Evolutionary conservation across 2,888 invertebrate genomes (phyloP).

Genomic region (Scaptomyza caliginosa): DNA sequence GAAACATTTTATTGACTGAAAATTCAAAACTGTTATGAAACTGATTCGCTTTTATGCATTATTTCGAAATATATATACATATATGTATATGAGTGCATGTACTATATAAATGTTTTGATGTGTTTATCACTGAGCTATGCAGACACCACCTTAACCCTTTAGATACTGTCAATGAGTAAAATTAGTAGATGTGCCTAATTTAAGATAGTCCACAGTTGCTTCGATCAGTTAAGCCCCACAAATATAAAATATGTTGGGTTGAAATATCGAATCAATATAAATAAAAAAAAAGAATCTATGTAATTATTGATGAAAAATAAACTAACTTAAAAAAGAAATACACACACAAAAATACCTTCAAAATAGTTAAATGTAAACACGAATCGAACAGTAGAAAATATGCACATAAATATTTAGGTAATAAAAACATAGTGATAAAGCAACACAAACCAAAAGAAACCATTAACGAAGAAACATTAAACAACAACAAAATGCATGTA

Average conservation of each 20-base stretch:
- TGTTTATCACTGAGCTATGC: constrained; percentile 8
- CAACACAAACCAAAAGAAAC: constrained; percentile 47
- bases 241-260: constrained; percentile 24
- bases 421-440: constrained; percentile 57
- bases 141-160: constrained; percentile 2
- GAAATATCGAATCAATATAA: constrained; percentile 28
- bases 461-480: constrained; percentile 4
- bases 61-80: constrained; percentile 5
- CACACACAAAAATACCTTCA: constrained; percentile 32
- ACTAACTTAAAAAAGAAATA: background rate
- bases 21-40: constrained; percentile 20
- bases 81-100: background rate
- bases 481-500: constrained; percentile 26
- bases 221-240: constrained; percentile 46
- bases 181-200: constrained; percentile 31
- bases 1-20: constrained; percentile 43
- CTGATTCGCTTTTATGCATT: constrained; percentile 13
- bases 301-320: constrained; percentile 8
- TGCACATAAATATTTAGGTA: constrained; percentile 50
- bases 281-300: constrained; percentile 15
- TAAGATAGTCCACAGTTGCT: constrained; percentile 45
- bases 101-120: background rate
- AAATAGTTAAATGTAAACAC: constrained; percentile 56
- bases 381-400: constrained; percentile 48
- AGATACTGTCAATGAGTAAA: constrained; percentile 9